These are phyloP conservation scores for Hippoglossus stenolepis DNA, from an alignment of 2,113 vertebrate genomes.

Conservation along the genomic window DNA sequence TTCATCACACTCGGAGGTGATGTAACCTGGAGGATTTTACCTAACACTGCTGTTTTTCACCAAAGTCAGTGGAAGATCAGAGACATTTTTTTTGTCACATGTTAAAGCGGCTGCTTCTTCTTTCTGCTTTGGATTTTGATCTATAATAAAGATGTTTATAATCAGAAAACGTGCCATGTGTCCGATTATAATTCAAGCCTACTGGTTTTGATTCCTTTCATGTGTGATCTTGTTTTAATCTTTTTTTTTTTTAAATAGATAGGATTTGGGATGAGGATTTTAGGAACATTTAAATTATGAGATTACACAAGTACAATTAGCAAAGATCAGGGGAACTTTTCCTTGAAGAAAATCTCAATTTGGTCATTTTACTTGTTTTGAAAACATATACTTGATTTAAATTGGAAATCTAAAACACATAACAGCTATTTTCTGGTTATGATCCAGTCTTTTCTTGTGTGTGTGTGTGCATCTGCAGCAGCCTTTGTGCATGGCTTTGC, in stretches of 20 bases:
- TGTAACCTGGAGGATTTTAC: slow-evolving; percentile 46
- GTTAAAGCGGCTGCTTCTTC: background rate
- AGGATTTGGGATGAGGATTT: background rate
- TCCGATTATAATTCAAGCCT: background rate
- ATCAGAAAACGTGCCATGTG: background rate
- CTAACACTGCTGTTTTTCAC: slow-evolving; percentile 4
- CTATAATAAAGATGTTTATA: background rate
- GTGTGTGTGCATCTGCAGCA: background rate
- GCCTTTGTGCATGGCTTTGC: background rate
- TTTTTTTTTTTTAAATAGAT: background rate
- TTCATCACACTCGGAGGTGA: slow-evolving; percentile 51
- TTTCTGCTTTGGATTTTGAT: too few relatives aligned
- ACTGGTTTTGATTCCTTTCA: too few relatives aligned
- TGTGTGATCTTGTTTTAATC: background rate
- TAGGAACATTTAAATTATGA: background rate
- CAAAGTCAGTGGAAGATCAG: background rate
- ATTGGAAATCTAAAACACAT: background rate
- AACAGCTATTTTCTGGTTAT: background rate
- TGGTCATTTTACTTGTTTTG: background rate
- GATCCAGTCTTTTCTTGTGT: background rate
- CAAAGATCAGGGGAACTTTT: background rate
- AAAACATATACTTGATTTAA: background rate
- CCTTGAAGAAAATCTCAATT: background rate
- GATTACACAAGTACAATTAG: background rate
- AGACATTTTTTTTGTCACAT: background rate